A percentile compares a stretch with the other conserved stretches of the same genome.
Evolutionary conservation across 2,888 invertebrate genomes (phyloP).

Genomic region (Dysmachus trigonus): DNA sequence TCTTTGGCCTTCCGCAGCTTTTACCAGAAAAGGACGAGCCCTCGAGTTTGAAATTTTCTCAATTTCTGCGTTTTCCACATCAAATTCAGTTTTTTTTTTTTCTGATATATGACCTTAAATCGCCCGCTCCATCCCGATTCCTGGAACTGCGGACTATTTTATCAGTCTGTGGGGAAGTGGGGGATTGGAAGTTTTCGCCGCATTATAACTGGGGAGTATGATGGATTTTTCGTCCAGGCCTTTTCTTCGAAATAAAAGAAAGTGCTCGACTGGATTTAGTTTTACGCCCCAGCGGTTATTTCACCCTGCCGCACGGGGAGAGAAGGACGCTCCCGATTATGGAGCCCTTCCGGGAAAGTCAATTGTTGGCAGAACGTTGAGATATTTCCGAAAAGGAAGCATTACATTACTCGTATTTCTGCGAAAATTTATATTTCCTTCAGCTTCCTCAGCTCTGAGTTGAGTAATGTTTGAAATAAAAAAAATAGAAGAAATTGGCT

Average conservation of each 20-base stretch:
- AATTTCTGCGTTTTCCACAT: neutral
- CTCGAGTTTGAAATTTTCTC: neutral
- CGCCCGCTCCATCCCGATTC: neutral
- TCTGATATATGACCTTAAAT: neutral
- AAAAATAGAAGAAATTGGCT: no score
- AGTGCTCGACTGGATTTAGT: neutral
- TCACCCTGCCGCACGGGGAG: neutral
- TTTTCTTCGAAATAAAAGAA: neutral
- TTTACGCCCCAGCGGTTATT: neutral
- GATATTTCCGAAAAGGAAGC: neutral
- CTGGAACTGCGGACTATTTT: neutral
- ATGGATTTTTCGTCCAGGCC: neutral
- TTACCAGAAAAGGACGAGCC: neutral
- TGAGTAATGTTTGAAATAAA: neutral
- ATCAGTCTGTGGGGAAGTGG: neutral
- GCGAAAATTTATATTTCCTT: neutral
- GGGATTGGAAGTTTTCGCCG: neutral
- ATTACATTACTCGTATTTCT: neutral
- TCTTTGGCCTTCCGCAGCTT: neutral
- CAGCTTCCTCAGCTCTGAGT: neutral
- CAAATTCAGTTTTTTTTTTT: neutral
- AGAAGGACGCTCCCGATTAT: neutral
- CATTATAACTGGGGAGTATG: neutral
- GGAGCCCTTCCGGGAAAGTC: neutral
- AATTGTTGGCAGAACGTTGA: neutral